Evolutionary conservation across 2,888 invertebrate genomes (phyloP), one percentile per base, ranked within the genome.

Genomic region (Ophion obscuratus): DNA sequence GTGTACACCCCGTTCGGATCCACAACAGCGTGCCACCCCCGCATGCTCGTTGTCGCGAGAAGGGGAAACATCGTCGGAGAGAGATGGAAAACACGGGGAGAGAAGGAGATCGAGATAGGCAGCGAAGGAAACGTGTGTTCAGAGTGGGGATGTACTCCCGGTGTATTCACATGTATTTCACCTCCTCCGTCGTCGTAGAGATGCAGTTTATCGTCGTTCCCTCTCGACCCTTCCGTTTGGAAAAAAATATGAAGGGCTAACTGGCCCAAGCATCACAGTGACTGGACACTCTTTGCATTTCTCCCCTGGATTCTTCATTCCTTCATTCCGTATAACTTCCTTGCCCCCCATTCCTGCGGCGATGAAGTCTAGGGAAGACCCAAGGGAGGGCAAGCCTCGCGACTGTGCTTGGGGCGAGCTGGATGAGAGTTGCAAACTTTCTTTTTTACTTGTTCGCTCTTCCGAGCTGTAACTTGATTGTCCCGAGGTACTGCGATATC

Each of bases 1-100:
- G 90, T 89, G 89, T 90, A 90, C 91, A 92, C 91, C 92, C 92
- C 92, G 91, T 91, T 92, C 87, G 90, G 90, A 91, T 91, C 91
- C 71, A 92, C 91, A 90, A 24, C 24, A 61, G 87, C 66, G 81
- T 77, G 77, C 83, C 68, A 81, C 79, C 78, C 88, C 81, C 85
- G 62, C 70, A 59, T 84, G 75, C 85, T 85, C 81, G 87, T 85
- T 88, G 85, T 87, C 82, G 88, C 85, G 77, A 77, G 77, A 68
- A 84, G 84, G 84, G 84, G 77, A 84, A 81, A 67, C 67, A 20
- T 11, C 44, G 47, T 73, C 61, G 84, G 59, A 81, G 73, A 53
- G 84, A 73, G 81, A 78, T 66, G 64, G 64, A 78, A 66, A 79
- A 75, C 24, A 62, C 9, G 6, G 61, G 57, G 40, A 20, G 40